Conservation (phyloP, 2,113 vertebrate genomes). For the Dromiciops gliroides region DNA sequence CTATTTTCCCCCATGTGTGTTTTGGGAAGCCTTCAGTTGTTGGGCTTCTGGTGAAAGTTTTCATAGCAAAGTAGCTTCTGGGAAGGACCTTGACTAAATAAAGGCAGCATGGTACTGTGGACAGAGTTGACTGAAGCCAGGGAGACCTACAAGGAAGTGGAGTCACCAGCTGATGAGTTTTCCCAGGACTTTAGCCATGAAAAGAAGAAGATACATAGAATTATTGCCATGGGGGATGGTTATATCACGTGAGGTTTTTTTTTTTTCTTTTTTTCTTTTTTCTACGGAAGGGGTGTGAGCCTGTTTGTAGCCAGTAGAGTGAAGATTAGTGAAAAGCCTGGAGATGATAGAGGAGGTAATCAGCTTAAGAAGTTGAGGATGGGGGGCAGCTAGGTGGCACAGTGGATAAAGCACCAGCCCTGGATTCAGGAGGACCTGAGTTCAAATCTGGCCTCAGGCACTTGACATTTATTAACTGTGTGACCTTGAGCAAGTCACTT, state of each 20-base stretch:
- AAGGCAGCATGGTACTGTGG: neutral
- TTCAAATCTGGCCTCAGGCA: too few species aligned
- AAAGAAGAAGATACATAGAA: neutral
- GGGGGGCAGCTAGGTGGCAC: too few species aligned
- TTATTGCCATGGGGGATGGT: neutral
- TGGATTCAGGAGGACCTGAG: too few species aligned
- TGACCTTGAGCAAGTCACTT: too few species aligned
- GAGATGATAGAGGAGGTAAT: neutral
- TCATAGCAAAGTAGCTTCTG: neutral
- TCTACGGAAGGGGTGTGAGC: too few species aligned
- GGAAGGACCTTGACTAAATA: neutral
- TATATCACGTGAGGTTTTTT: neutral
- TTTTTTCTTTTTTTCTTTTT: neutral
- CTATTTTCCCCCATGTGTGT: neutral
- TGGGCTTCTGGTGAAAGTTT: neutral
- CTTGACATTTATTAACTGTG: too few species aligned
- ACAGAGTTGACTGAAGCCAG: neutral
- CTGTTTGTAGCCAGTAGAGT: neutral
- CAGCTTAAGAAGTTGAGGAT: too few species aligned
- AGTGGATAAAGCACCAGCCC: too few species aligned
- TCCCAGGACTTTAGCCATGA: neutral
- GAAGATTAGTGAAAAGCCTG: neutral
- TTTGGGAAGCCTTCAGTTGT: neutral
- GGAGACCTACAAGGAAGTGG: neutral
- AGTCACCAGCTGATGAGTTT: neutral